A percentile compares a stretch with the other conserved stretches of the same genome.
phyloP scores from a whole-genome alignment of 2,888 invertebrate genomes.

The Tetragnatha montana region DNA sequence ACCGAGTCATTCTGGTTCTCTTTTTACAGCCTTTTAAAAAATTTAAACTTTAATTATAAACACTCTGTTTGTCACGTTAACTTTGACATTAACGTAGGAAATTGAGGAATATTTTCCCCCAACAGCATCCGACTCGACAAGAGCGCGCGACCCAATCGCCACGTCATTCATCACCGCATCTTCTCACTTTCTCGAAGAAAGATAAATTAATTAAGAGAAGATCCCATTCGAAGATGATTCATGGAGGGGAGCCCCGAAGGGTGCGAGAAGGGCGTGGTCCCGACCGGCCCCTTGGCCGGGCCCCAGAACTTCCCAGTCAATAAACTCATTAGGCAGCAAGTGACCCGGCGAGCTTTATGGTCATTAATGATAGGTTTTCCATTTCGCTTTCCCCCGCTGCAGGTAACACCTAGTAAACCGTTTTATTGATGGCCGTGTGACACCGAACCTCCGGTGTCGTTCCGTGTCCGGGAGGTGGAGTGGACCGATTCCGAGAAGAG shows the following conservation, averaged over 20 bases:
- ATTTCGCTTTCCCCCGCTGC: constrained; percentile 32
- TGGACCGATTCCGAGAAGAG: no score
- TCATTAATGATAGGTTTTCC: constrained; percentile 69
- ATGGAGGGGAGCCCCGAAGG: constrained; percentile 56
- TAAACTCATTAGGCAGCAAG: constrained; percentile 68
- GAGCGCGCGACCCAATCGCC: no score
- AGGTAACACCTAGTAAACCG: constrained; percentile 67
- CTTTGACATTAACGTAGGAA: no score
- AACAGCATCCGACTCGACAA: no score
- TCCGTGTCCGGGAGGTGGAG: no score
- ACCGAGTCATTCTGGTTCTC: no score
- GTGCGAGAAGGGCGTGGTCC: constrained; percentile 61
- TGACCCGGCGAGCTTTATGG: constrained; percentile 69
- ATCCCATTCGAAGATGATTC: constrained; percentile 51
- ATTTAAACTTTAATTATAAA: no score
- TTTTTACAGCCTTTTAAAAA: no score
- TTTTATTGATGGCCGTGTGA: constrained; percentile 64
- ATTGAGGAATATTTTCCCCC: no score
- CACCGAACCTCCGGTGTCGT: no score
- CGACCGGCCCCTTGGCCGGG: constrained; percentile 64
- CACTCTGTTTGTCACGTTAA: no score
- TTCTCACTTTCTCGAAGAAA: constrained; percentile 27
- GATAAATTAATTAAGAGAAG: constrained; percentile 68
- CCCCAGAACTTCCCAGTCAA: constrained; percentile 66
- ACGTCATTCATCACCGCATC: neutral